Evolutionary conservation across 1,140 invertebrate genomes (phyloP), one percentile per base, ranked within the genome.

Genomic region (Leptopilina clavipes): DNA sequence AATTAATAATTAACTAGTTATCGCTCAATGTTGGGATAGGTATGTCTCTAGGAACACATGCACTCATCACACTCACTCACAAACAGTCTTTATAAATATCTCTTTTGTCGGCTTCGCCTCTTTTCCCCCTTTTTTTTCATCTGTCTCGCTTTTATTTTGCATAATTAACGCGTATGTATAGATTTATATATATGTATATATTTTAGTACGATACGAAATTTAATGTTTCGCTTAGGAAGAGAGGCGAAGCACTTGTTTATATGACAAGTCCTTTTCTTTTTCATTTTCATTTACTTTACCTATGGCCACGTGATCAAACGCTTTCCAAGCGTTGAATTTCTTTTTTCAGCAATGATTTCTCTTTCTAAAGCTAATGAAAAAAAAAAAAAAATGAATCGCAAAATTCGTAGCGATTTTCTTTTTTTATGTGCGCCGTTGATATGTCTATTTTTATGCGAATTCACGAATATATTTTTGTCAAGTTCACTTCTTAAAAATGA

Each of bases 21-120:
- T 70, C 79, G 40, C 52, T 78, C 71, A 65, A 75, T 79, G 76
- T 72, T 78, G 14, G 80, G 75, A 77, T 74, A 76, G 78, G 78
- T 71, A 73, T 76, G 43, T 78, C 81, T 85, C 83, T 89, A 88
- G 82, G 83, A 87, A 88, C 82, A 83, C 86, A 87, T 85, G 81
- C 86, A 84, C 80, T 71, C 85, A 73, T 52, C 82, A 81, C 86
- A 86, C 83, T 79, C 87, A 88, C 81, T 86, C 86, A 83, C 86
- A 86, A 88, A 86, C 89, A 90, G 89, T 90, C 89, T 89, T 90
- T 89, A 89, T 87, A 90, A 89, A 89, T 89, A 88, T 89, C 79
- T 84, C 82, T 83, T 79, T 81, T 83, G 44, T 82, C 77, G 74
- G n/a, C 79, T 65, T 79, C 73, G 37, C 74, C 70, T 70, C 70